Evolutionary conservation across 2,797 vertebrate genomes (phyloP), one percentile per base, ranked within the genome.

Genomic region (Merluccius polli): DNA sequence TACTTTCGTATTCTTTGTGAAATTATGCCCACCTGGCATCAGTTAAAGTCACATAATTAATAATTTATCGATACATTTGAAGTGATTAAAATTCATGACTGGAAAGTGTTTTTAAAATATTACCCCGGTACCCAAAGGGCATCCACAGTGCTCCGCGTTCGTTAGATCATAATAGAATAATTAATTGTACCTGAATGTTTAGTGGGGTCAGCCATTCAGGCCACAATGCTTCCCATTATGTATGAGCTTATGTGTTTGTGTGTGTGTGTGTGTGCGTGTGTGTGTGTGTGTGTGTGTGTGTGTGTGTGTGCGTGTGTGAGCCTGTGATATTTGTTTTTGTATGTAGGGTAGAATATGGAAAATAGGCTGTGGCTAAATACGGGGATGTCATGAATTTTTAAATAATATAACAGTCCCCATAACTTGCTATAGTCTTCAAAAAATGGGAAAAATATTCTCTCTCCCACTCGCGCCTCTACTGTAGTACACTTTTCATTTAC

Each of bases 41-140:
- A 93, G 92, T 94, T 94, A 92, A 91, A 93, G 92, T 93, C 92
- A 91, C 91, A 91, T 93, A 92, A 93, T 95, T 94, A 94, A 95
- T 95, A 93, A 94, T 95, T 92, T 92, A 95, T 93, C 90, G 90
- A 92, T 94, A 93, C 88, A 94, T 93, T 93, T 93, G 87, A 90
- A 90, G 90, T 93, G 91, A 94, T 94, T 94, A 94, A 94, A 93
- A 94, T 94, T 94, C 92, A 95, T 94, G 93, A 92, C 89, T 88
- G 90, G 91, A 93, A 93, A 93, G 90, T 92, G 93, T 93, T 93
- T 94, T 93, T 92, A 92, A 93, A 94, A 93, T 91, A 91, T 89
- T 91, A 88, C 87, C 91, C 90, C 85, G 81, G 84, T 79, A 84
- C 90, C 93, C 91, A 89, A 74, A 80, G 89, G 93, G 92, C 85